Base-by-base conservation (phyloP, 2,797 vertebrate genomes). In the Trematomus bernacchii region DNA sequence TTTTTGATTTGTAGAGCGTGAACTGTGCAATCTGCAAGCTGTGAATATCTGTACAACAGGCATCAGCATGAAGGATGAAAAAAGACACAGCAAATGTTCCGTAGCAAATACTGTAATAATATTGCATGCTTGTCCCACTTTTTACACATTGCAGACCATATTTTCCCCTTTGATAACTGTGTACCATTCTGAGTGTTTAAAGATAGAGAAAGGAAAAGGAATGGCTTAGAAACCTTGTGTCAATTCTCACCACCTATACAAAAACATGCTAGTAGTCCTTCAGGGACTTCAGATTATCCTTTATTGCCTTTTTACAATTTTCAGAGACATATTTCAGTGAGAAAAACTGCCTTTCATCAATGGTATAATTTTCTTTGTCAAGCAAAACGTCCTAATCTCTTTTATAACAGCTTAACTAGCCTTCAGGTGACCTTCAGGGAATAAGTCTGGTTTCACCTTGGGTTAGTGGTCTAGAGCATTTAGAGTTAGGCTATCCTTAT, bases 341-440 rank as follows among this genome's bases (percentile, higher is more conserved):
- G 10, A 64, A 40, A 52, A 66, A 53, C 44, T 1, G 6, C 16
- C 4, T 16, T 18, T 10, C 7, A 70, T 44, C 48, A 60, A 8
- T 52, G 5, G 27, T 27, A 59, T 54, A 23, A 18, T 54, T 46
- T 50, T 64, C 33, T 48, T 47, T 54, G 19, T 44, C 54, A 53
- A 66, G 59, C 50, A 75, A 43, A 73, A 65, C 3, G 23, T 19
- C 10, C 27, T 53, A 69, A 74, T 70, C 23, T 21, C 37, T 52
- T 12, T 5, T 61, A 42, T 80, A 55, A 2, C 54, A 50, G 46
- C n/a, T 59, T 54, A 23, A 18, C 30, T 64, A 15, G 6, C 55
- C 60, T 67, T 7, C 15, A 70, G 60, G 67, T 76, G 71, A 78
- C 62, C 73, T 79, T 73, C 52, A 47, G 37, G 44, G 23, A 30